These are phyloP conservation scores for Dipodomys spectabilis DNA, from an alignment of 2,113 vertebrate genomes.

Conservation along the genomic window DNA sequence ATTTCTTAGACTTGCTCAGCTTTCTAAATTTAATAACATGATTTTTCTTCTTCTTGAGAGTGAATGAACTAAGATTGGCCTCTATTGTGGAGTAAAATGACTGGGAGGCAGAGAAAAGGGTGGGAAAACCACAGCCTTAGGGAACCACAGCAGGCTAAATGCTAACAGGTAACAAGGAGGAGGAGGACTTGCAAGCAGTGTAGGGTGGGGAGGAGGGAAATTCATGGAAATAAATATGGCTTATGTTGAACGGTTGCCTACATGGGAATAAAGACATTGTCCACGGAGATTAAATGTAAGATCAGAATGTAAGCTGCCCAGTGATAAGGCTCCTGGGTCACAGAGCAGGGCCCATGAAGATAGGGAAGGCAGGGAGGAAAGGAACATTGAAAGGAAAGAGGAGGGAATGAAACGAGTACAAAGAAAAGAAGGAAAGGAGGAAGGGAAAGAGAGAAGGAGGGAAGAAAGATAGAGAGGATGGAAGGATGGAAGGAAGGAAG, in stretches of 20 bases:
- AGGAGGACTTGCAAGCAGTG: neutral
- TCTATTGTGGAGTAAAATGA: neutral
- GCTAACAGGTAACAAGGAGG: too few relatives aligned
- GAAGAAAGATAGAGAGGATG: neutral
- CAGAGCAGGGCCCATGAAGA: neutral
- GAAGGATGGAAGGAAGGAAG: neutral
- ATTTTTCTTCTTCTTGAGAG: neutral
- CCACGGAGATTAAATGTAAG: neutral
- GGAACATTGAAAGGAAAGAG: neutral
- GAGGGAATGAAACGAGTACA: neutral
- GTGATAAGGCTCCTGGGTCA: neutral
- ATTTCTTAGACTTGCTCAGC: neutral
- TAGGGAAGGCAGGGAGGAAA: neutral
- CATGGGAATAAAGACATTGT: neutral
- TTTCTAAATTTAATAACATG: conserved; percentile 17
- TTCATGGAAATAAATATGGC: neutral
- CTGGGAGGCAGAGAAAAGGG: fast-evolving
- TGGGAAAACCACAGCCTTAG: neutral
- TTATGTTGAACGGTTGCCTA: neutral
- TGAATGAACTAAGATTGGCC: neutral
- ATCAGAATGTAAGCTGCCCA: neutral
- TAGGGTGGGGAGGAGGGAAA: neutral
- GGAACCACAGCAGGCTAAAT: neutral
- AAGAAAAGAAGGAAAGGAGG: neutral
- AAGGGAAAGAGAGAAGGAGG: neutral